phyloP scores from a whole-genome alignment of 2,888 invertebrate genomes.

The Alloplasta piceator region DNA sequence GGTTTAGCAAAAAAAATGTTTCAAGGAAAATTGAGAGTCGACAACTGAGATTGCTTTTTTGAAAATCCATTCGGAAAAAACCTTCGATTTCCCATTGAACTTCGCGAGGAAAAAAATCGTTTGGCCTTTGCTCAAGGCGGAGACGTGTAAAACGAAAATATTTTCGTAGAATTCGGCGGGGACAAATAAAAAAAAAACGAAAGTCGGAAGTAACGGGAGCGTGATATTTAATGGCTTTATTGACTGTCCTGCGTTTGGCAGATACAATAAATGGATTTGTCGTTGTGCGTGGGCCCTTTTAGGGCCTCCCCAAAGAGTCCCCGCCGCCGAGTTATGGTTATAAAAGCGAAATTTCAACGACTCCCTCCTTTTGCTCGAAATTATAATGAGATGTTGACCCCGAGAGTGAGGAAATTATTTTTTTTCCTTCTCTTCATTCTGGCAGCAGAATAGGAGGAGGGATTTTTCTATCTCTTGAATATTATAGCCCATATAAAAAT shows the following conservation, averaged over 20 bases:
- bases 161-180: too few species aligned
- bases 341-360: constrained; percentile 46
- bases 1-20: too few species aligned
- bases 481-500: constrained; percentile 51
- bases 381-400: constrained; percentile 24
- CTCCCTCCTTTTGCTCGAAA: constrained; percentile 3
- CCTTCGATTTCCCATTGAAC: constrained; percentile 5
- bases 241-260: constrained; percentile 11
- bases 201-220: constrained; percentile 28
- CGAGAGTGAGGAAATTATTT: constrained; percentile 18
- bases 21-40: too few species aligned
- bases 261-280: constrained; percentile 43
- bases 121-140: too few species aligned
- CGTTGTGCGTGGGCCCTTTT: constrained; percentile 9
- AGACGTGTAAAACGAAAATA: too few species aligned
- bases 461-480: constrained; percentile 25
- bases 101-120: too few species aligned
- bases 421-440: background rate
- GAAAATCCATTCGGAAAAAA: background rate
- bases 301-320: background rate
- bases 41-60: background rate
- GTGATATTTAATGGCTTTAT: constrained; percentile 59
- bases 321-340: background rate
- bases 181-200: constrained; percentile 3
- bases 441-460: background rate